phyloP scores from a whole-genome alignment of 2,888 invertebrate genomes.

The Craniophora ligustri region DNA sequence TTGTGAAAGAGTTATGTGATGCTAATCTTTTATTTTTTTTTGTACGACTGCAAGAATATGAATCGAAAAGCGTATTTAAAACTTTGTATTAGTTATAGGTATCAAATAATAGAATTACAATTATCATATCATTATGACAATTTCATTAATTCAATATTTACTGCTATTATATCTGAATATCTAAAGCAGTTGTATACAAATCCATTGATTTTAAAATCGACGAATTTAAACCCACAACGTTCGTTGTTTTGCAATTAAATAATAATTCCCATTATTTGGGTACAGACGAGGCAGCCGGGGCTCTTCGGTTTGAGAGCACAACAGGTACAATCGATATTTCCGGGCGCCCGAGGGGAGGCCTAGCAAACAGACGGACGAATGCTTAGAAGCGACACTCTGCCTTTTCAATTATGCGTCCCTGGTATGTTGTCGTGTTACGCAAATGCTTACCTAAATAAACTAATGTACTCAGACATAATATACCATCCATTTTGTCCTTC shows the following conservation, averaged over 20 bases:
- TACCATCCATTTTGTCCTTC: not conserved
- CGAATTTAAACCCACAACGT: constrained; percentile 21
- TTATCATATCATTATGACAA: no score
- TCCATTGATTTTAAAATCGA: constrained; percentile 16
- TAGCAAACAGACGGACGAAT: constrained; percentile 66
- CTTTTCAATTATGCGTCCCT: constrained; percentile 49
- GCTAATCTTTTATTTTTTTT: no score
- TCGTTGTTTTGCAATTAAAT: constrained; percentile 56
- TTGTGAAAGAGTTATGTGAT: no score
- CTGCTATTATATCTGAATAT: no score
- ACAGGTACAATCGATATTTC: constrained; percentile 80
- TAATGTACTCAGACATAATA: constrained; percentile 6
- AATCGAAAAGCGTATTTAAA: no score
- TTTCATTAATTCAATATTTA: no score
- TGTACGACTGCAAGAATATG: no score
- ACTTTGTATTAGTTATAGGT: no score
- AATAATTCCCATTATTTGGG: constrained; percentile 58
- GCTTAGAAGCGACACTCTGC: constrained; percentile 65
- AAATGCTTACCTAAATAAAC: constrained; percentile 25
- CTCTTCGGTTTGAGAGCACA: constrained; percentile 59
- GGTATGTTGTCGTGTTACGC: constrained; percentile 9
- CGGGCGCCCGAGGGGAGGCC: constrained; percentile 61
- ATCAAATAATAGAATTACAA: no score
- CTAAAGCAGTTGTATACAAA: constrained; percentile 7
- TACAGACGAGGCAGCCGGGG: constrained; percentile 45